Base-by-base conservation (phyloP, 2,888 invertebrate genomes). In the Mesoligia furuncula region DNA sequence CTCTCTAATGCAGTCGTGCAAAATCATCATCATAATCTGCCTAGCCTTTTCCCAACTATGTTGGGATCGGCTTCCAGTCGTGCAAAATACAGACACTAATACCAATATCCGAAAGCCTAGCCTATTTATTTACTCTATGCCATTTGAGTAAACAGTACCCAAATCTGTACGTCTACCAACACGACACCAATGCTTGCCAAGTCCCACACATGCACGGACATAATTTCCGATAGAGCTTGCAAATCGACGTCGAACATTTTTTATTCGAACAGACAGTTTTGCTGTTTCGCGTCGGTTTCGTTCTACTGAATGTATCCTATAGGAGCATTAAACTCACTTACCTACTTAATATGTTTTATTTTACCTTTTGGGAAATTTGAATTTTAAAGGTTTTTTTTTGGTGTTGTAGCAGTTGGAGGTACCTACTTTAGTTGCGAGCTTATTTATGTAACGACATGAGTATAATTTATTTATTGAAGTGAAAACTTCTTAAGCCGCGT, bases 221-320 rank as follows among this genome's bases (percentile, higher is more conserved):
- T 92, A 91, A 92, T 92, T 92, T 93, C 92, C 93, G 91, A 91
- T 90, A 92, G 91, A 91, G 92, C 90, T 88, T 91, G 85, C 90
- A 90, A 92, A 92, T 92, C 89, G 91, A 92, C 88, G 87, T 88
- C 87, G 88, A 88, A 90, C 86, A 87, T 85, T 90, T 90, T 92
- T 91, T 91, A 92, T 90, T 90, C 86, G 80, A 84, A 86, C 86
- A 84, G 90, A 90, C 87, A 87, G 90, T 90, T 90, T 89, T 87
- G 89, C 88, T 87, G 87, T 88, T 89, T 89, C 87, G 84, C 77
- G 86, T 88, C 81, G 84, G 86, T 88, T 88, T 90, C 89, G 85
- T 90, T 88, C 85, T 84, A 79, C 84, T 83, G 84, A 89, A 89
- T 87, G 70, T 80, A 59, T 77, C 77, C 45, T 83, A 71, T 87